These are phyloP conservation scores for Papilio helenus DNA, from an alignment of 1,140 invertebrate species.

Conservation along the genomic window DNA sequence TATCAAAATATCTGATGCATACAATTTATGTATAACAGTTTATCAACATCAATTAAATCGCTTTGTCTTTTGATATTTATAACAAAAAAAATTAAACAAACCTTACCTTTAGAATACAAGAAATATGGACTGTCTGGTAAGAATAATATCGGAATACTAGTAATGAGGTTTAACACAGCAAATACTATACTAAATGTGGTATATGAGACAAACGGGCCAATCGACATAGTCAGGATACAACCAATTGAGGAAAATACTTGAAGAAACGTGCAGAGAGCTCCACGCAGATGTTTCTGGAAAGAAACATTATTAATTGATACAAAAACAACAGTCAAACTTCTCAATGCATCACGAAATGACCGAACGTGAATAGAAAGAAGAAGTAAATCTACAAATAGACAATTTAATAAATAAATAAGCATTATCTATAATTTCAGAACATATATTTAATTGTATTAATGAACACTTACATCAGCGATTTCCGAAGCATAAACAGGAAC, in stretches of 20 bases:
- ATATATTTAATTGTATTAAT: not conserved
- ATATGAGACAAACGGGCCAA: constrained; percentile 61
- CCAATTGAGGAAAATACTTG: constrained; percentile 54
- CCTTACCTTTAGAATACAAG: constrained; percentile 60
- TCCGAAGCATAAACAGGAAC: constrained; percentile 59
- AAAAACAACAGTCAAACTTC: no score
- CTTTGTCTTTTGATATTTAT: no score
- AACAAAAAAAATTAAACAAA: constrained; percentile 26
- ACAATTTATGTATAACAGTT: no score
- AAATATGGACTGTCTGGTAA: constrained; percentile 64
- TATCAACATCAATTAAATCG: no score
- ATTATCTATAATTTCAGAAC: not conserved
- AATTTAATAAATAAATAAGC: no score
- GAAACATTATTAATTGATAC: not conserved
- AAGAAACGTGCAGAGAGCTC: constrained; percentile 53
- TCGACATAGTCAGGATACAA: constrained; percentile 42
- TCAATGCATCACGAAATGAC: no score
- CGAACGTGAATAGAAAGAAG: no score
- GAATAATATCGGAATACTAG: constrained; percentile 50
- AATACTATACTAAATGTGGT: constrained; percentile 48
- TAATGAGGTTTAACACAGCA: constrained; percentile 18
- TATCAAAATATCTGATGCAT: no score
- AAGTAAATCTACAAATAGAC: no score
- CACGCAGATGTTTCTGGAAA: constrained; percentile 62
- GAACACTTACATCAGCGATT: constrained; percentile 57